Percentiles rank a stretch among this genome's conserved stretches.
These are phyloP conservation scores for Sebastes trivittatus DNA, from an alignment of 2,797 vertebrate genomes.

Conservation along the genomic window DNA sequence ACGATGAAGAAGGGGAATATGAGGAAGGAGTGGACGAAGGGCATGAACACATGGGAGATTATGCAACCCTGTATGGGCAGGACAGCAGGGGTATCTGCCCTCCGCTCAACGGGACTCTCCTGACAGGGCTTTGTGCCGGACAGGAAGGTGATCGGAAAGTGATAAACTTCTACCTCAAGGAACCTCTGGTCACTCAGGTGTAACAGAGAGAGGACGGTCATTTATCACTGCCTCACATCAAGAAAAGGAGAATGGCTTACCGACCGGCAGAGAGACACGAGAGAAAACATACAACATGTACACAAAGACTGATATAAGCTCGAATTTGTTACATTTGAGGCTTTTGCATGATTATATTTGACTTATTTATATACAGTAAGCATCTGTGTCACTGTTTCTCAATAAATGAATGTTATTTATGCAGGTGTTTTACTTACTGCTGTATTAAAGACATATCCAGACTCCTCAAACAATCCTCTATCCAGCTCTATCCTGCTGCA, in stretches of 20 bases:
- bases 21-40: slow-evolving; percentile 55
- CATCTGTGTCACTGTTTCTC: neutral
- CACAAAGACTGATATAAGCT: neutral
- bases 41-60: slow-evolving; percentile 59
- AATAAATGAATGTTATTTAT: neutral
- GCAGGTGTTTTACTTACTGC: neutral
- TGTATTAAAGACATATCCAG: neutral
- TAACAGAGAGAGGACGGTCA: slow-evolving; percentile 59
- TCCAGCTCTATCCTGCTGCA: neutral
- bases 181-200: slow-evolving; percentile 86
- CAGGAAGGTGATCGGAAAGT: slow-evolving; percentile 46
- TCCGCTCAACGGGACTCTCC: slow-evolving; percentile 75
- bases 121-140: slow-evolving; percentile 74
- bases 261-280: neutral
- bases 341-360: slow-evolving; percentile 8
- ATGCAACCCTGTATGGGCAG: slow-evolving; percentile 70
- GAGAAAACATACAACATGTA: neutral
- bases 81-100: slow-evolving; percentile 52
- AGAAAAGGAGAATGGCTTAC: neutral
- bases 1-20: slow-evolving; percentile 27
- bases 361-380: neutral
- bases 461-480: neutral
- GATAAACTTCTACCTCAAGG: slow-evolving; percentile 57
- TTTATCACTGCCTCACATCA: neutral
- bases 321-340: neutral